Conservation (phyloP, 2,113 vertebrate genomes). For the Riparia riparia region DNA sequence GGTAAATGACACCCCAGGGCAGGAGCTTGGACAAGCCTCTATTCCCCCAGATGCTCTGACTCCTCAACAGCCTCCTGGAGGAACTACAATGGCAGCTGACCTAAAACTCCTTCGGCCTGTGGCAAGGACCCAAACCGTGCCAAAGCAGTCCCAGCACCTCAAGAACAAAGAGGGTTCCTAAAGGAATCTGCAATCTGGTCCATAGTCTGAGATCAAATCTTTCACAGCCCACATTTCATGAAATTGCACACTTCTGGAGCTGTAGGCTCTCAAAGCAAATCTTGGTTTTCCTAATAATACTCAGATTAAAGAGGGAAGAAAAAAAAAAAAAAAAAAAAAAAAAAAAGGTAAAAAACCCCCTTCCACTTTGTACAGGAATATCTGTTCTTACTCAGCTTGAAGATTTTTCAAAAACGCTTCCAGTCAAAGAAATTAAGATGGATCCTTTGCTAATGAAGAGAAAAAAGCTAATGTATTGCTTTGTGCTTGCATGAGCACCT, state of each 20-base stretch:
- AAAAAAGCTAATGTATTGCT: background rate
- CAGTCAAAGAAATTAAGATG: background rate
- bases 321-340: background rate
- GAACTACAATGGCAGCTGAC: background rate
- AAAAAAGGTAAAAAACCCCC: fast-evolving
- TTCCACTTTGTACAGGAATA: background rate
- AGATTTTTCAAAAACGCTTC: background rate
- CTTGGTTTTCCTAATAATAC: background rate
- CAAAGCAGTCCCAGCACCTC: background rate
- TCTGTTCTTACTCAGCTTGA: background rate
- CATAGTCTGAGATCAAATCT: fast-evolving
- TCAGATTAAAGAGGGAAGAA: too few species aligned
- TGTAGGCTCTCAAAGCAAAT: background rate
- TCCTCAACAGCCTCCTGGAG: background rate
- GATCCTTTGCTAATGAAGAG: background rate
- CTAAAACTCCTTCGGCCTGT: background rate
- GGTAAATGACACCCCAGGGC: background rate
- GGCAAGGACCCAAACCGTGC: fast-evolving
- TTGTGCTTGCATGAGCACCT: background rate
- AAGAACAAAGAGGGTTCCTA: background rate
- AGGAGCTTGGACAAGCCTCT: background rate
- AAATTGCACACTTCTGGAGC: background rate
- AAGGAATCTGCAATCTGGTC: background rate
- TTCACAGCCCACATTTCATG: background rate
- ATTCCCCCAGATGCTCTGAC: background rate